Percentiles rank a stretch among this genome's conserved stretches.
phyloP scores from a whole-genome alignment of 2,888 invertebrate genomes.

The Choristoneura rosaceana region DNA sequence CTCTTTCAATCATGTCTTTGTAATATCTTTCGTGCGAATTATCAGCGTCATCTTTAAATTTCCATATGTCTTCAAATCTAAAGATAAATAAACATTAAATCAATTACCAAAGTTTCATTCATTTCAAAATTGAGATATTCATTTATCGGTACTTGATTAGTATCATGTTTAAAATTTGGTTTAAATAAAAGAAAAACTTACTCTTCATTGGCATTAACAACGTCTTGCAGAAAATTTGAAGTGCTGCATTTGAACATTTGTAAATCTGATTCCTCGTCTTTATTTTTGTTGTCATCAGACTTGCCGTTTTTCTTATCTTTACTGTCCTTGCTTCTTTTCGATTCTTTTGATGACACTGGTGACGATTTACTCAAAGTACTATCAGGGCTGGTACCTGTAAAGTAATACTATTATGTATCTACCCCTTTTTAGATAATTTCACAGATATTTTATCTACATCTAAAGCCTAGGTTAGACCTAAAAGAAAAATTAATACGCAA shows the following conservation, averaged over 20 bases:
- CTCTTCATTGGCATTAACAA: conserved; percentile 90
- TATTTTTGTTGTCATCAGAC: conserved; percentile 79
- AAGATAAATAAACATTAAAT: conserved; percentile 23
- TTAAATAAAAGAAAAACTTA: conserved; percentile 64
- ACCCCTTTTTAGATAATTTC: too few species aligned
- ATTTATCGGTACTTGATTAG: too few species aligned
- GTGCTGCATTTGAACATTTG: conserved; percentile 88
- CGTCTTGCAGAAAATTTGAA: conserved; percentile 90
- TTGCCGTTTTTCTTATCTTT: conserved; percentile 87
- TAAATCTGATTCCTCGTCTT: conserved; percentile 88
- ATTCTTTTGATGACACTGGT: conserved; percentile 90
- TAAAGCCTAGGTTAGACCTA: too few species aligned
- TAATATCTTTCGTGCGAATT: conserved; percentile 92
- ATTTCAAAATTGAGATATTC: too few species aligned
- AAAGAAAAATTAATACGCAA: too few species aligned
- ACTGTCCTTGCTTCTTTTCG: conserved; percentile 90
- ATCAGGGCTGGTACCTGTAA: conserved; percentile 87
- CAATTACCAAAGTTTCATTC: too few species aligned
- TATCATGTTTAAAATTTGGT: not conserved
- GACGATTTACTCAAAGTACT: conserved; percentile 93
- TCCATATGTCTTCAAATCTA: conserved; percentile 93
- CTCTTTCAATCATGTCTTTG: conserved; percentile 92
- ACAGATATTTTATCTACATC: too few species aligned
- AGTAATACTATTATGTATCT: not conserved
- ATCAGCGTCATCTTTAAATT: conserved; percentile 89